Conservation (phyloP, 2,888 invertebrate genomes). For the Phengaris alcon region DNA sequence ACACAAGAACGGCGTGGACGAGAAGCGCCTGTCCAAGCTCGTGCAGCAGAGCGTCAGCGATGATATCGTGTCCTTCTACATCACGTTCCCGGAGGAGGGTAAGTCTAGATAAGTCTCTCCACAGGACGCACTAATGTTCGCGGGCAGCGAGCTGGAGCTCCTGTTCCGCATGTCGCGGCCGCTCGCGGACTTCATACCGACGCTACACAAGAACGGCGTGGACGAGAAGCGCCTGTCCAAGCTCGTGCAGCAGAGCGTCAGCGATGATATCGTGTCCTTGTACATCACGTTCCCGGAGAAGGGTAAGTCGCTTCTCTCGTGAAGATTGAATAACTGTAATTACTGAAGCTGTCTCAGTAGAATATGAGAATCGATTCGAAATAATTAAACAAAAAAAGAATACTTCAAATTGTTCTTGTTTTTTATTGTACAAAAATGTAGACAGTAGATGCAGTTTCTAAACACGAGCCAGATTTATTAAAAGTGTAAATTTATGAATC, state of each 20-base stretch:
- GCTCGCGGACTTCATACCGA: constrained; percentile 97
- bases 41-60: constrained; percentile 91
- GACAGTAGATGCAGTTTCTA: no score
- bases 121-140: constrained; percentile 96
- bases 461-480: no score
- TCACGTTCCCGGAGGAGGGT: constrained; percentile 92
- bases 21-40: constrained; percentile 93
- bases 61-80: constrained; percentile 92
- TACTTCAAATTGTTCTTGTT: no score
- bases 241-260: constrained; percentile 91
- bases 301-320: constrained; percentile 63
- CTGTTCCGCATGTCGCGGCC: constrained; percentile 96
- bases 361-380: no score
- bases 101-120: not conserved
- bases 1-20: constrained; percentile 97
- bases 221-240: constrained; percentile 96
- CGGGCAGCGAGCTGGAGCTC: constrained; percentile 91
- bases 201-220: constrained; percentile 96
- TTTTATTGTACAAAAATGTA: no score
- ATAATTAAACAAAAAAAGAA: no score
- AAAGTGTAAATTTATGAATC: no score
- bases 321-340: no score
- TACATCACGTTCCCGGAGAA: constrained; percentile 91
- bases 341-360: no score
- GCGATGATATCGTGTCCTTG: constrained; percentile 92